Evolutionary conservation across 2,113 vertebrate species (phyloP).

Genomic region (Platanista minor): DNA sequence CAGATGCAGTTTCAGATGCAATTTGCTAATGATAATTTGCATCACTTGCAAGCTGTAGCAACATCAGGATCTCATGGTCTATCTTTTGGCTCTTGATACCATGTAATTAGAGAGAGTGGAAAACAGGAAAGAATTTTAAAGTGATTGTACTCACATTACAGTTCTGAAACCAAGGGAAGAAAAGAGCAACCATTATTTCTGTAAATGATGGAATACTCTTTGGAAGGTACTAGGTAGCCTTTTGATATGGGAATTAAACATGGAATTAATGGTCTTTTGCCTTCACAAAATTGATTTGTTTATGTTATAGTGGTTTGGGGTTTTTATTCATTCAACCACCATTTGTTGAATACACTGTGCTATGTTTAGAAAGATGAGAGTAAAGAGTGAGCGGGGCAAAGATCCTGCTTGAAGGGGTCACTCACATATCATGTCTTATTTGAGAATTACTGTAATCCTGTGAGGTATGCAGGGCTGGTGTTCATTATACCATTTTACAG

Average conservation of each 20-base stretch:
- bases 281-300: background rate
- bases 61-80: conserved; percentile 41
- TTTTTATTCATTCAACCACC: background rate
- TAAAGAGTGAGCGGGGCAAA: background rate
- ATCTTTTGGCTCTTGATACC: conserved; percentile 54
- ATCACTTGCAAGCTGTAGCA: conserved; percentile 61
- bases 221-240: background rate
- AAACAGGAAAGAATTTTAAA: conserved; percentile 24
- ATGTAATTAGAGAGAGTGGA: conserved; percentile 57
- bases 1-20: conserved; percentile 60
- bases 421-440: background rate
- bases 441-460: background rate
- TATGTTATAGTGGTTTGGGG: background rate
- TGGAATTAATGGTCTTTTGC: background rate
- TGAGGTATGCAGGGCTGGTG: background rate
- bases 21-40: conserved; percentile 49
- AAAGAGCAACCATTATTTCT: background rate
- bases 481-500: background rate
- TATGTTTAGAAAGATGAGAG: background rate
- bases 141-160: background rate
- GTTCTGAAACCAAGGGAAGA: conserved; percentile 19
- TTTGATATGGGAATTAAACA: background rate
- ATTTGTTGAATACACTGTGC: background rate
- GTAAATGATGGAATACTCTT: background rate
- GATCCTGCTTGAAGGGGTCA: background rate